Evolutionary conservation across 1,140 invertebrate genomes (phyloP).

Genomic region (Cherax destructor): DNA sequence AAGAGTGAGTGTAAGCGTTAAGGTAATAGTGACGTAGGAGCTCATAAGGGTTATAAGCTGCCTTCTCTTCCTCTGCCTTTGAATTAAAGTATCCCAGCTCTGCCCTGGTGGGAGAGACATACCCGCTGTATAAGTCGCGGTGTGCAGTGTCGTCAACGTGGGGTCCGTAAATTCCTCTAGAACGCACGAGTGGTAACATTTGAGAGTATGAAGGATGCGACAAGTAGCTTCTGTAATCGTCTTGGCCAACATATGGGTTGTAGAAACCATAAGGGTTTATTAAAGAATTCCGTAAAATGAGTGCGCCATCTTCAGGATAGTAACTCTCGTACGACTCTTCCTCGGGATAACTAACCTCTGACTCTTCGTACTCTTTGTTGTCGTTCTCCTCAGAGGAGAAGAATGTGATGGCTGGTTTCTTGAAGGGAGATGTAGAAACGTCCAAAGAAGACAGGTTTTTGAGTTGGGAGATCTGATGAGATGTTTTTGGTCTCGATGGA

Average conservation of each 20-base stretch:
- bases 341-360: neutral
- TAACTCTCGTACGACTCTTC: neutral
- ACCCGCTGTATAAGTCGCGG: neutral
- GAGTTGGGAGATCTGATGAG: neutral
- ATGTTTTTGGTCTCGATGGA: neutral
- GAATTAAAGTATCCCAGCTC: conserved; percentile 25
- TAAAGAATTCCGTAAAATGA: neutral
- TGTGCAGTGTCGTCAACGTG: conserved; percentile 17
- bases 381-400: conserved; percentile 40
- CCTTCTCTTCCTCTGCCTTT: conserved; percentile 12
- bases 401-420: conserved; percentile 54
- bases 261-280: neutral
- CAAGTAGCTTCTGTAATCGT: conserved; percentile 2
- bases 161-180: conserved; percentile 8
- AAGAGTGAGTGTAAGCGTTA: conserved; percentile 27
- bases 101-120: neutral
- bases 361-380: neutral
- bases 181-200: neutral
- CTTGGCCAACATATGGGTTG: neutral
- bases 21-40: conserved; percentile 45
- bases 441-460: neutral
- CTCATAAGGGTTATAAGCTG: conserved; percentile 47
- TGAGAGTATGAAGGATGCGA: neutral
- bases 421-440: neutral
- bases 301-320: neutral